These are phyloP conservation scores for Graptemys geographica DNA, from an alignment of 2,797 vertebrate genomes.

Conservation along the genomic window DNA sequence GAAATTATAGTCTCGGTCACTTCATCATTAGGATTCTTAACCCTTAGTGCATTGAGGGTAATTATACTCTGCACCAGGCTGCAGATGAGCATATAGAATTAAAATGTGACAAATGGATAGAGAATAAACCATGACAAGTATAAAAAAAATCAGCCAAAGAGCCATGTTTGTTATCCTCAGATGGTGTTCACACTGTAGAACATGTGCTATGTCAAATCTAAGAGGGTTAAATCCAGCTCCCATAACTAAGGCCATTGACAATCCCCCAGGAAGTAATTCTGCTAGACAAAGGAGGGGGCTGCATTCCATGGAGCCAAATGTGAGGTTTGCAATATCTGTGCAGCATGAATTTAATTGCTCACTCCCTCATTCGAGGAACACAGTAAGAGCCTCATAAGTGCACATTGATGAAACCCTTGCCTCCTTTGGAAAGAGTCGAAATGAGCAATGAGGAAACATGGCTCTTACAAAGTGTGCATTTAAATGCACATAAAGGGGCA, in stretches of 20 bases:
- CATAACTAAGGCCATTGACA: no score
- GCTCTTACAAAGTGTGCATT: not conserved
- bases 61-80: not conserved
- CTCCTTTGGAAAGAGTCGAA: not conserved
- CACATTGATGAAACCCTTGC: not conserved
- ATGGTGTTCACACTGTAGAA: not conserved
- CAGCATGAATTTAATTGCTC: not conserved
- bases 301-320: not conserved
- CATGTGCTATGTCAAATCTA: not conserved
- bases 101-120: not conserved
- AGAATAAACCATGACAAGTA: not conserved
- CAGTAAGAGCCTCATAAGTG: not conserved
- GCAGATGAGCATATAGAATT: not conserved
- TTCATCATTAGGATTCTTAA: slow-evolving; percentile 63
- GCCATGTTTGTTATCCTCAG: not conserved
- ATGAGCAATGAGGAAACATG: not conserved
- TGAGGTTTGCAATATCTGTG: not conserved
- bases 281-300: not conserved
- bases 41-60: not conserved
- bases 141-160: rapidly evolving
- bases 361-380: not conserved
- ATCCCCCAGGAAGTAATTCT: not conserved
- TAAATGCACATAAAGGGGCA: not conserved
- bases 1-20: slow-evolving; percentile 31
- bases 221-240: not conserved